Evolutionary conservation across 2,113 vertebrate species (phyloP), one percentile per base, ranked within the genome.

Genomic region (Toxotes jaculatrix): DNA sequence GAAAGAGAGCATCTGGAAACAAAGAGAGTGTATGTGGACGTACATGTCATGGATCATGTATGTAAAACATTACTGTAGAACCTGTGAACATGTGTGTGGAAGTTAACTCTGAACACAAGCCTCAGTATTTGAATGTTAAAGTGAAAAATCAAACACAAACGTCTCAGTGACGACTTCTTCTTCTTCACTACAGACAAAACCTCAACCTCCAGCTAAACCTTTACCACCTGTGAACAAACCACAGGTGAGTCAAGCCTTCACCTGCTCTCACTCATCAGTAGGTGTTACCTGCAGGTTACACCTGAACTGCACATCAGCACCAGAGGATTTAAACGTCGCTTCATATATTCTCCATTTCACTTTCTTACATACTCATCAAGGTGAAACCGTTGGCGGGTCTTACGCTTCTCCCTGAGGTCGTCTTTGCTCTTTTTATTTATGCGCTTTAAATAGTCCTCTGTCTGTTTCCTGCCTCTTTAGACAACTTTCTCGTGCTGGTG

Each of bases 121-220:
- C 5, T 9, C 16, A 2, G 13, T 45, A 16, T 4, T 13, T 45
- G 31, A 31, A 1, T 32, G 3, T 21, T 4, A 32, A 5, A 60
- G 40, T n/a, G 0, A 53, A 9, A n/a, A 47, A 21, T 32, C 9
- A 16, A 27, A 84, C 42, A 34, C 16, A 59, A 47, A 34, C 4
- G 3, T 59, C 31, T 60, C 0, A 57, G 4, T 51, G n/a, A 61
- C 59, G 16, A 51, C 34, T 56, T 49, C 21, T 63, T 68, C 27
- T 57, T 70, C 10, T 81, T 69, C 12, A 7, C 59, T 9, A 57
- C 75, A 93, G 92, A 80, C 16, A 7, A 90, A 86, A 86, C 89
- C 90, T 65, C 47, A 68, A 23, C 88, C 94, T 82, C 92, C 93
- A 40, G 56, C 63, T 0, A 95, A 93, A 59, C 91, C 94, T 51